Evolutionary conservation across 2,888 invertebrate genomes (phyloP), one percentile per base, ranked within the genome.

Genomic region (Drosophila anomelani): DNA sequence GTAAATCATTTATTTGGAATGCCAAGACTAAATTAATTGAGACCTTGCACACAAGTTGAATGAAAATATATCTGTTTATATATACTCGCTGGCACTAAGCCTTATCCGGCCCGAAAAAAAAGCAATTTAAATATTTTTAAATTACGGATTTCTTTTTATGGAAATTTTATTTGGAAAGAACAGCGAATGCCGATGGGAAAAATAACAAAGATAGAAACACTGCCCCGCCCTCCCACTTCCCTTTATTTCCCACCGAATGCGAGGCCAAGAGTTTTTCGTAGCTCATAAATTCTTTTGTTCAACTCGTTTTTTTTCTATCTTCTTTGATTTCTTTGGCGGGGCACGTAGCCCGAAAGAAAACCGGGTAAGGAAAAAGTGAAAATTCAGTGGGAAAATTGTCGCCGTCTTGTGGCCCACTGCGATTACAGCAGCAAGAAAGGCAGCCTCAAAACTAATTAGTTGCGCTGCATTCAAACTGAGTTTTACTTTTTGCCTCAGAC

Each of bases 311-410:
- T 67, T 70, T 53, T 39, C 1, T 29, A 26, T 26, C 26, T 26
- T 26, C 26, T 85, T 82, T 78, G 58, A 57, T 69, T 67, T 67
- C 71, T 68, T 56, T 57, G 20, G 39, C 46, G 47, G 46, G 26
- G 69, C 63, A 47, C 75, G 54, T 57, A 63, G 57, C 9, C 10
- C 46, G 23, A 60, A 61, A 26, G 49, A 78, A 73, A 49, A 60
- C 20, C 61, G 56, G 43, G 41, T 34, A 54, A 51, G 57, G 39
- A 64, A 86, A 89, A 89, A 85, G 86, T 83, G 86, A 85, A 85
- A 89, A 85, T 74, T 75, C 88, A 80, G 75, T 88, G 85, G 81
- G 89, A 86, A 85, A 89, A 83, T 79, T 88, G 84, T 89, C 85
- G 83, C 77, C 75, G 78, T 69, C 78, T 66, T 68, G 47, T 46